Evolutionary conservation across 2,888 invertebrate species (phyloP), one percentile per base, ranked within the genome.

Genomic region (Gymnosoma rotundatum): DNA sequence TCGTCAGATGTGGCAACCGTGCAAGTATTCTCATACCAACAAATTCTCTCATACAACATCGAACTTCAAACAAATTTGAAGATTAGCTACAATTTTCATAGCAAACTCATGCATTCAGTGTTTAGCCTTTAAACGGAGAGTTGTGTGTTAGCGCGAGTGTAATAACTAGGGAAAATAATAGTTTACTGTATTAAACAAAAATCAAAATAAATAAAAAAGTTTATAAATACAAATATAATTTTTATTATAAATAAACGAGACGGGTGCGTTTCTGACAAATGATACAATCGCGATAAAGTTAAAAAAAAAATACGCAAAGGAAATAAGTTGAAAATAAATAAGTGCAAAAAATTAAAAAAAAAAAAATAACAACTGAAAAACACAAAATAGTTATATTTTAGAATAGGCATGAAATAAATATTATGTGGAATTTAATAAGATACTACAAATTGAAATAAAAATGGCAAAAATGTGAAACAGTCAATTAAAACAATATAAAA

Each of bases 91-190:
- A 72, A 60, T 25, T 83, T 74, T 58, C 54, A 73, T 80, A 83
- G 48, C 80, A 78, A 83, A 48, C 56, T 25, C 79, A 80, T 20
- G 58, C 83, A 86, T 86, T 85, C 86, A 81, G 83, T 86, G 82
- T 83, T 85, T 79, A 85, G 79, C 82, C 66, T 76, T 86, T 64
- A 58, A 72, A 67, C 50, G 83, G 69, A 81, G 72, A 69, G 72
- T 63, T 73, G 60, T 81, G 69, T 83, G 74, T 52, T 14, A 38
- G 50, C 78, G 80, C 78, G 72, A 66, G 38, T 73, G 58, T 80
- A 56, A 25, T 50, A 45, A 63, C 6, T 36, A 0, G 38, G 54
- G 45, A 52, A 70, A 38, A 58, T 54, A 12, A 50, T 50, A 16
- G 5, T 58, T 2, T 73, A 42, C 48, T 38, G 45, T 38, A 48